Percentiles rank a stretch among this genome's conserved stretches.
phyloP scores from a whole-genome alignment of 1,140 invertebrate species.

The Ephestia elutella region DNA sequence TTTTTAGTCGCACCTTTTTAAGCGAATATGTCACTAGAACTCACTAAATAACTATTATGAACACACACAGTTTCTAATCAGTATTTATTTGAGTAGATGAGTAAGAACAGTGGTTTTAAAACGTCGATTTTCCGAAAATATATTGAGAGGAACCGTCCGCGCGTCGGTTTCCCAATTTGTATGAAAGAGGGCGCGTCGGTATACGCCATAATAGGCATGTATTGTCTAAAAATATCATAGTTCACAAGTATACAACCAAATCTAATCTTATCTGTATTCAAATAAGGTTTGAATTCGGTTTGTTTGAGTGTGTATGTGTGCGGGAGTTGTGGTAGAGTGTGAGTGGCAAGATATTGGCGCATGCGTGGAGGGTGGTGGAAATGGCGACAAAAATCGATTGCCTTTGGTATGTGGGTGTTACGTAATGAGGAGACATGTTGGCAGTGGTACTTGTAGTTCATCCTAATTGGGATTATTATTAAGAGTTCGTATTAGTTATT shows the following conservation, averaged over 20 bases:
- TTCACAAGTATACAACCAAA: constrained; percentile 9
- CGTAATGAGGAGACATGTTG: constrained; percentile 56
- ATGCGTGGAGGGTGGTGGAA: constrained; percentile 44
- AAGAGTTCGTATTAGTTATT: neutral
- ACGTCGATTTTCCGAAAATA: constrained; percentile 53
- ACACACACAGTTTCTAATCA: constrained; percentile 25
- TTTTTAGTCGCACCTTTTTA: constrained; percentile 49
- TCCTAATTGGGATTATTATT: constrained; percentile 46
- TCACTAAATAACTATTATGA: constrained; percentile 17
- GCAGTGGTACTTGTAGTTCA: constrained; percentile 38
- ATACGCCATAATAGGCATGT: constrained; percentile 54
- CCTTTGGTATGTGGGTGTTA: constrained; percentile 61
- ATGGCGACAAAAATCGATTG: constrained; percentile 67
- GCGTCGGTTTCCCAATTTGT: constrained; percentile 59
- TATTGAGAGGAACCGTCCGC: constrained; percentile 57
- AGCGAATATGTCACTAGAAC: constrained; percentile 18
- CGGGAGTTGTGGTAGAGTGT: constrained; percentile 21
- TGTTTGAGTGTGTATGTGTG: constrained; percentile 27
- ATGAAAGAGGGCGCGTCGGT: constrained; percentile 67
- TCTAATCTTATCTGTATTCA: constrained; percentile 16
- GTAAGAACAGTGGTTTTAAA: constrained; percentile 27
- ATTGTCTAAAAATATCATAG: constrained; percentile 69
- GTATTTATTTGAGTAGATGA: constrained; percentile 5
- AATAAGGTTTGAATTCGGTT: constrained; percentile 19
- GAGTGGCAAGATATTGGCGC: constrained; percentile 45